Conservation (phyloP, 1,140 invertebrate species). For the Plodia interpunctella region DNA sequence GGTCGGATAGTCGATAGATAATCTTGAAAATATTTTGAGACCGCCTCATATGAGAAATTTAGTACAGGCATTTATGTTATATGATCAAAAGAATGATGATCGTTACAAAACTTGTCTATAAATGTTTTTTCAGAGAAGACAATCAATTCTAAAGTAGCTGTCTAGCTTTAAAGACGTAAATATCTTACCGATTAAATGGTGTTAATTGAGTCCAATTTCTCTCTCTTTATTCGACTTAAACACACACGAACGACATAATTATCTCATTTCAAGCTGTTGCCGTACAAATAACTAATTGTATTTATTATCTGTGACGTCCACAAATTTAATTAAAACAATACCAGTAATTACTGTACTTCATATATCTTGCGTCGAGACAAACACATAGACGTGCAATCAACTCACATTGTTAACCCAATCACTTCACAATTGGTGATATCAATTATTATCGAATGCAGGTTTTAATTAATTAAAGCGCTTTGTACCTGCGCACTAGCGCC, state of each 20-base stretch:
- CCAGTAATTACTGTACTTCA: not conserved
- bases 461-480: no score
- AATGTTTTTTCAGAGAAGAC: no score
- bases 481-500: no score
- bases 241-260: slow-evolving; percentile 11
- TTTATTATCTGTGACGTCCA: not conserved
- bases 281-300: not conserved
- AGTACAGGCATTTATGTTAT: no score
- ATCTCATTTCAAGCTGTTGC: not conserved
- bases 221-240: not conserved
- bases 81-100: no score
- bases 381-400: not conserved
- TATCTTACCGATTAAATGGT: not conserved
- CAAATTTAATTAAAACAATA: not conserved
- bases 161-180: not conserved
- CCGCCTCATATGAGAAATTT: no score
- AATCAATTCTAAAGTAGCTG: not conserved
- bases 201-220: not conserved
- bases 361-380: not conserved
- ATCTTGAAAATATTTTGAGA: no score
- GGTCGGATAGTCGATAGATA: no score
- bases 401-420: not conserved
- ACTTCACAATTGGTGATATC: not conserved
- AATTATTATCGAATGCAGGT: not conserved
- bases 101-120: no score